A percentile compares a stretch with the other conserved stretches of the same genome.
phyloP scores from a whole-genome alignment of 2,888 invertebrate genomes.

The Drosophila barbarae region DNA sequence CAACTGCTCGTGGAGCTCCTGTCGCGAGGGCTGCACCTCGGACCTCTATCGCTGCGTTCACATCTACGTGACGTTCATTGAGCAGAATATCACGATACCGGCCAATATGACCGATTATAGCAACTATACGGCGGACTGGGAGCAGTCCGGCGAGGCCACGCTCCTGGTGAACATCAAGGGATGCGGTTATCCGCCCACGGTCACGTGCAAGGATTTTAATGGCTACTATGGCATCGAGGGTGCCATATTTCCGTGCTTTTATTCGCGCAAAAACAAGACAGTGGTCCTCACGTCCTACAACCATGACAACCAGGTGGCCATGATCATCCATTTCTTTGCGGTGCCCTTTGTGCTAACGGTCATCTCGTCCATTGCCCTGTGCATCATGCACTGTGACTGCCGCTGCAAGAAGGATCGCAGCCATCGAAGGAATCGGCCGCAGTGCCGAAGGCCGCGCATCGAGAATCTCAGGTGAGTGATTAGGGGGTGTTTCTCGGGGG shows the following conservation, averaged over 20 bases:
- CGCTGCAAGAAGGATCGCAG: constrained; percentile 84
- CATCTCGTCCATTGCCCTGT: constrained; percentile 90
- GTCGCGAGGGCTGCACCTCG: constrained; percentile 93
- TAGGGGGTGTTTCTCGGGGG: no score
- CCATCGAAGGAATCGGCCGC: constrained; percentile 82
- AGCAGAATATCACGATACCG: constrained; percentile 79
- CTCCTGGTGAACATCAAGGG: constrained; percentile 93
- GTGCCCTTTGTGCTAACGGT: constrained; percentile 91
- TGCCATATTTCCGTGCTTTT: constrained; percentile 91
- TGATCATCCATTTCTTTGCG: constrained; percentile 90
- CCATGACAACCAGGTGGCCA: constrained; percentile 89
- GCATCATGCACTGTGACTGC: constrained; percentile 93
- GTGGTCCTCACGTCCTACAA: constrained; percentile 92
- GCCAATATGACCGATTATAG: constrained; percentile 79
- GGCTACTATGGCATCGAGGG: constrained; percentile 87
- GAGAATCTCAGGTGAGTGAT: constrained; percentile 82
- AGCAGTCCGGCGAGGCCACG: constrained; percentile 81
- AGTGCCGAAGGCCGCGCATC: constrained; percentile 82
- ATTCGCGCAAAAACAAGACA: constrained; percentile 90
- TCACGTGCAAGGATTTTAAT: constrained; percentile 89
- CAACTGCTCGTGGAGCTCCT: constrained; percentile 95
- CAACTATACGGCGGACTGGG: constrained; percentile 79
- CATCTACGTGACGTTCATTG: constrained; percentile 83
- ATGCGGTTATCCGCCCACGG: constrained; percentile 93
- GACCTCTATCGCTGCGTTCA: constrained; percentile 86